Conservation (phyloP, 2,888 invertebrate genomes). For the Orchesellides sinensis region DNA sequence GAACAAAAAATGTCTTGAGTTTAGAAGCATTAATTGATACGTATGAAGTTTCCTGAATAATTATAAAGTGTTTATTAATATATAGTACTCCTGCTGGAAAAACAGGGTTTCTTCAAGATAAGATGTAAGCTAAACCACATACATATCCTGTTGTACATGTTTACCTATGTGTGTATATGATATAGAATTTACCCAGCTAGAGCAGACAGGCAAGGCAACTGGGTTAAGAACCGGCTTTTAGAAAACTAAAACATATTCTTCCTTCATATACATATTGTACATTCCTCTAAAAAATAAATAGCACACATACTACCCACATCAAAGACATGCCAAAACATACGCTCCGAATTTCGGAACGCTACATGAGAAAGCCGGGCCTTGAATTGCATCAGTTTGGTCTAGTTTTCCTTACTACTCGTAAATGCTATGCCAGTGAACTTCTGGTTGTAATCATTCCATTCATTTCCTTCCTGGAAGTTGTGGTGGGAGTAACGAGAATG, state of each 20-base stretch:
- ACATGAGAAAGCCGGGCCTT: constrained; percentile 16
- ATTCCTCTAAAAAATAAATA: background rate
- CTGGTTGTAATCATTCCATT: constrained; percentile 11
- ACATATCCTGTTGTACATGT: background rate
- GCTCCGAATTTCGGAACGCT: constrained; percentile 9
- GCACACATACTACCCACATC: too few species aligned
- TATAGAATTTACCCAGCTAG: background rate
- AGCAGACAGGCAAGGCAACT: background rate
- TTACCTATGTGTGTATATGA: background rate
- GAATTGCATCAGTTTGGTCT: constrained; percentile 46
- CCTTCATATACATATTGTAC: background rate
- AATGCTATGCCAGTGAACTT: constrained; percentile 29
- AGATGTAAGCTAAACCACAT: background rate
- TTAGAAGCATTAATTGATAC: too few species aligned
- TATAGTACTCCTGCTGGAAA: background rate
- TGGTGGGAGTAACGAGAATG: background rate
- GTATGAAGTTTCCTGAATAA: too few species aligned
- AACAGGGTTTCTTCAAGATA: background rate
- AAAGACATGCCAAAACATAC: background rate
- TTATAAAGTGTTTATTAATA: too few species aligned
- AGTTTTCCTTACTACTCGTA: background rate
- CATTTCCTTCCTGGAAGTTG: constrained; percentile 34
- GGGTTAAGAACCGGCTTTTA: background rate
- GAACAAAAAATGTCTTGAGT: too few species aligned
- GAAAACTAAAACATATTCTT: background rate